Percentiles rank a stretch among this genome's conserved stretches.
These are phyloP conservation scores for Colaptes auratus DNA, from an alignment of 2,113 vertebrate species.

Conservation along the genomic window DNA sequence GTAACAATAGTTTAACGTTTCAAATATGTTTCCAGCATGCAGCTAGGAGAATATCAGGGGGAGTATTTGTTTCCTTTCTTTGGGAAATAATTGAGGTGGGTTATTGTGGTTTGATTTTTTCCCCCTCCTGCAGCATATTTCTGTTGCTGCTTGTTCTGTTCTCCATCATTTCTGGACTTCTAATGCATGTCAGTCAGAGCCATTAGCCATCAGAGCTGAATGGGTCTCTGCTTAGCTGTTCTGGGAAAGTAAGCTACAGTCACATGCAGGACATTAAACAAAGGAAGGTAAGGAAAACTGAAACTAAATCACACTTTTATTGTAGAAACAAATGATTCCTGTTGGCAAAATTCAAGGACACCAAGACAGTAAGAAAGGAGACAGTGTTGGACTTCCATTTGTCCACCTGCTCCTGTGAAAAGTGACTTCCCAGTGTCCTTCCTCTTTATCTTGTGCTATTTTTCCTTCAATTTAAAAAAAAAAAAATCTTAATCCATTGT, in stretches of 20 bases:
- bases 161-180: background rate
- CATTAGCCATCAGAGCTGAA: background rate
- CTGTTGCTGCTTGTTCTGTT: background rate
- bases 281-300: background rate
- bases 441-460: background rate
- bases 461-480: background rate
- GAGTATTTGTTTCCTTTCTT: conserved; percentile 35
- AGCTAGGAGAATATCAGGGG: background rate
- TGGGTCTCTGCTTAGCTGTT: background rate
- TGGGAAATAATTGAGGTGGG: background rate
- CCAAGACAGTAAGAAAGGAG: background rate
- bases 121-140: background rate
- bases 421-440: background rate
- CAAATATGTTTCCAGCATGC: conserved; percentile 43
- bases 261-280: background rate
- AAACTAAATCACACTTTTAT: conserved; percentile 20
- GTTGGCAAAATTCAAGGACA: background rate
- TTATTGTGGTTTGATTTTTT: background rate
- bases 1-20: conserved; percentile 68
- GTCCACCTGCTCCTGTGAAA: background rate
- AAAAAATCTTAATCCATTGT: background rate
- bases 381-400: background rate
- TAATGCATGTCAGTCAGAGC: background rate
- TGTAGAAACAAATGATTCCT: background rate
- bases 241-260: background rate